These are phyloP conservation scores for Stomatorhinus ivindoensis DNA, from an alignment of 2,113 vertebrate genomes.

Conservation along the genomic window DNA sequence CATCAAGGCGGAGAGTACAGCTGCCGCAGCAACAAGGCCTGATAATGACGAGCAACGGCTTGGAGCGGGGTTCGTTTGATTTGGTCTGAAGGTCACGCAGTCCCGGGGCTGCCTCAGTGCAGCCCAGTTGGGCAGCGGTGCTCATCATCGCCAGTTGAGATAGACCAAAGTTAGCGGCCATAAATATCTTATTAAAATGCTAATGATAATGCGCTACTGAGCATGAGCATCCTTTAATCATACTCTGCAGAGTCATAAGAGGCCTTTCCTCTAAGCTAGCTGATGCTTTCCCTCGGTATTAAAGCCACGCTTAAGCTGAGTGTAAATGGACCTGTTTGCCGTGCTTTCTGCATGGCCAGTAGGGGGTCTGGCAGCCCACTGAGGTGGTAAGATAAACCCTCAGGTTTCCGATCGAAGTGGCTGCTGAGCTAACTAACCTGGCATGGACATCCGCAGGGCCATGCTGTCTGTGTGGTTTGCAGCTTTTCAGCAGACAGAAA, in stretches of 20 bases:
- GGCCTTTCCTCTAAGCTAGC: neutral
- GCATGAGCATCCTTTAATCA: slow-evolving; percentile 53
- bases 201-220: slow-evolving; percentile 53
- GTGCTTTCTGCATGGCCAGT: neutral
- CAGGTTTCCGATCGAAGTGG: neutral
- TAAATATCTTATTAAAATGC: slow-evolving; percentile 62
- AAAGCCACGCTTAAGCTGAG: neutral
- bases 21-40: neutral
- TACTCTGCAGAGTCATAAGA: slow-evolving; percentile 16
- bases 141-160: slow-evolving; percentile 43
- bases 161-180: slow-evolving; percentile 41
- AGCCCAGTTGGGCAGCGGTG: slow-evolving; percentile 13
- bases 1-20: neutral
- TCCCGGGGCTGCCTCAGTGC: slow-evolving; percentile 28
- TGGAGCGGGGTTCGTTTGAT: neutral
- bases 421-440: neutral
- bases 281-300: neutral
- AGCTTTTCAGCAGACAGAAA: neutral
- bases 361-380: neutral
- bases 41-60: neutral
- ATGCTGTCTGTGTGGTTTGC: neutral
- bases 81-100: slow-evolving; percentile 43
- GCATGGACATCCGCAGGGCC: neutral
- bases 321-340: neutral
- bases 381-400: neutral